Base-by-base conservation (phyloP, 2,888 invertebrate genomes). In the Acleris laterana region DNA sequence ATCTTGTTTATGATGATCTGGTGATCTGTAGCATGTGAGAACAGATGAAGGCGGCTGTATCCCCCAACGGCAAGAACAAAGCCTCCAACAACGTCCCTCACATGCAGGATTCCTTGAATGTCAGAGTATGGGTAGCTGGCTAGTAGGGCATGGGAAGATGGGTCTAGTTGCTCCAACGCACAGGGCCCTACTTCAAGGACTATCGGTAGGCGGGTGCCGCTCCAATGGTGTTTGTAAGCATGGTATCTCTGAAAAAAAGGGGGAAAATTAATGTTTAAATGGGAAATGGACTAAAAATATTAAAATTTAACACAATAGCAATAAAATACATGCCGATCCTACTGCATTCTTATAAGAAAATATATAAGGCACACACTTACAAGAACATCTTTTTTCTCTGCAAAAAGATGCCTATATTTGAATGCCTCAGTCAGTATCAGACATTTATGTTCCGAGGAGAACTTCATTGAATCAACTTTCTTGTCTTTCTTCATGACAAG, bases 171-270 rank as follows among this genome's bases (percentile, higher is more conserved):
- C 83, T 99, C 97, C 63, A 99, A 87, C 32, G 98, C 97, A 83
- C 96, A 97, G 0, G 97, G 96, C n/a, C 97, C 97, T 2, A 99
- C 96, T 93, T 99, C 98, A 68, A 99, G 90, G 25, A 97, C 95
- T 19, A 98, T 95, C 0, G 98, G 98, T 50, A 98, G 93, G 70
- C 97, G 95, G 44, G 96, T 97, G 61, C 98, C 98, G 55, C 98
- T 98, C 99, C 99, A 99, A 80, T 99, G 99, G 81, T 98, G 96
- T 90, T 99, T 99, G 87, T 96, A 97, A 5, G 97, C 98, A 89
- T 96, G 96, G 88, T 96, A 98, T 79, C 95, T 95, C 97, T 97
- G 89, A 25, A 76, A 76, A 62, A 22, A 20, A 50, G 62, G 11
- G 13, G 13, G 13, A 11, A 38, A 38, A 11, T 11, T 2, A 13